Evolutionary conservation across 2,888 invertebrate genomes (phyloP), one percentile per base, ranked within the genome.

Genomic region (Suillia variegata): DNA sequence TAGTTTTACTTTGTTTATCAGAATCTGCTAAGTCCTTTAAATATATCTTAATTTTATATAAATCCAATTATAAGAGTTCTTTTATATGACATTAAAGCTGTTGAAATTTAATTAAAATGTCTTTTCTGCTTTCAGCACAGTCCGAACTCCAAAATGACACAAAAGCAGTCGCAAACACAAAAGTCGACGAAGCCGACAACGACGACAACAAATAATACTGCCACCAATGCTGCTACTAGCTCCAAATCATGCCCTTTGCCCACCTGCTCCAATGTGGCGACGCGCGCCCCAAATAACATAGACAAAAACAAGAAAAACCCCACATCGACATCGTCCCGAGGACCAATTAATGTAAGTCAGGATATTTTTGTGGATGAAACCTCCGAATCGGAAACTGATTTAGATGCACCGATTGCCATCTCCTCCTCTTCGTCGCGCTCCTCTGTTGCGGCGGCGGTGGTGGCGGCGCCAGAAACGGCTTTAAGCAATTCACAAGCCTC

Each of bases 101-200:
- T n/a, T 5, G 10, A 8, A 38, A 4, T 20, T 45, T 45, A 45
- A 20, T 5, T 18, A 5, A 38, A 38, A 38, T 38, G 4, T 45
- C 18, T 5, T 13, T 13, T 45, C 45, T 18, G 20, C 45, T 67
- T 70, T 51, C 61, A 70, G 70, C 62, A 56, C 63, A 70, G 70
- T 56, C 67, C 47, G 61, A 56, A 58, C 45, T 20, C 18, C 17
- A 5, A 20, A 45, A 45, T 6, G 20, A 12, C 18, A 18, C 53
- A 10, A 13, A 55, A 45, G 24, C n/a, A n/a, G n/a, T n/a, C n/a
- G n/a, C n/a, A n/a, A n/a, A n/a, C n/a, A n/a, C n/a, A n/a, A n/a
- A n/a, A n/a, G n/a, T 31, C 52, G 38, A 38, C 26, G 56, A 42
- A 15, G 12, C 21, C 38, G n/a, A 8, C 6, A n/a, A 38, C 26